Percentiles rank a stretch among this genome's conserved stretches.
These are phyloP conservation scores for Volucella bombylans DNA, from an alignment of 2,888 invertebrate genomes.

Conservation along the genomic window DNA sequence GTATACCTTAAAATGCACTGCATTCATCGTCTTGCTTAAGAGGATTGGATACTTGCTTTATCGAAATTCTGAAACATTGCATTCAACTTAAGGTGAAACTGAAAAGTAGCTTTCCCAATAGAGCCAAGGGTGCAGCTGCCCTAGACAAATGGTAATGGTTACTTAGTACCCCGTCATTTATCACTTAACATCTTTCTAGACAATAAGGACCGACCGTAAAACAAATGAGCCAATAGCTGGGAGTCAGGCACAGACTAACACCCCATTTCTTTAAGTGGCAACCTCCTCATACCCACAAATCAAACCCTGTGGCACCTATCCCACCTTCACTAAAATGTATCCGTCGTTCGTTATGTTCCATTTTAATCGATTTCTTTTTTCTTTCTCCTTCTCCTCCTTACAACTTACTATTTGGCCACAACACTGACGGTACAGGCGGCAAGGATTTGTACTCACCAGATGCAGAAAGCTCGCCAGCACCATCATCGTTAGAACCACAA, in stretches of 20 bases:
- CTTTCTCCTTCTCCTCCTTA: slow-evolving; percentile 22
- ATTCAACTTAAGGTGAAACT: slow-evolving; percentile 47
- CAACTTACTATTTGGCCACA: slow-evolving; percentile 53
- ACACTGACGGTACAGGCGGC: slow-evolving; percentile 83
- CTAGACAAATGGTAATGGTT: slow-evolving; percentile 71
- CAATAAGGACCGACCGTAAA: slow-evolving; percentile 31
- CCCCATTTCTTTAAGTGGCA: too few relatives aligned
- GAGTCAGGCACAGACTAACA: too few relatives aligned
- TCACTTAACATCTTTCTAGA: slow-evolving; percentile 66
- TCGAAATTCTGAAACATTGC: slow-evolving; percentile 50
- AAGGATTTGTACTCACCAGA: slow-evolving; percentile 90
- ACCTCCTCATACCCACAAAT: slow-evolving; percentile 56
- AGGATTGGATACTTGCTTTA: slow-evolving; percentile 24
- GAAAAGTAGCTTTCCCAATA: slow-evolving; percentile 63
- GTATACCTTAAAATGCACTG: slow-evolving; percentile 21
- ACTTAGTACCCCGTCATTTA: slow-evolving; percentile 68
- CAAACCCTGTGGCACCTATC: slow-evolving; percentile 33
- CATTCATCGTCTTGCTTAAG: slow-evolving; percentile 54
- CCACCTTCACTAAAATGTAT: slow-evolving; percentile 2
- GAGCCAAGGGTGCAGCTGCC: slow-evolving; percentile 45
- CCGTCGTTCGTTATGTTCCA: slow-evolving; percentile 5
- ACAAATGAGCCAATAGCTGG: slow-evolving; percentile 27
- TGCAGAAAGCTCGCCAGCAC: slow-evolving; percentile 84
- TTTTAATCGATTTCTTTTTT: slow-evolving; percentile 65
- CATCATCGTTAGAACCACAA: slow-evolving; percentile 82